Evolutionary conservation across 30 jellyfish, hydroid and myxozoan species (phyloP).

Genomic region (Hydra vulgaris): DNA sequence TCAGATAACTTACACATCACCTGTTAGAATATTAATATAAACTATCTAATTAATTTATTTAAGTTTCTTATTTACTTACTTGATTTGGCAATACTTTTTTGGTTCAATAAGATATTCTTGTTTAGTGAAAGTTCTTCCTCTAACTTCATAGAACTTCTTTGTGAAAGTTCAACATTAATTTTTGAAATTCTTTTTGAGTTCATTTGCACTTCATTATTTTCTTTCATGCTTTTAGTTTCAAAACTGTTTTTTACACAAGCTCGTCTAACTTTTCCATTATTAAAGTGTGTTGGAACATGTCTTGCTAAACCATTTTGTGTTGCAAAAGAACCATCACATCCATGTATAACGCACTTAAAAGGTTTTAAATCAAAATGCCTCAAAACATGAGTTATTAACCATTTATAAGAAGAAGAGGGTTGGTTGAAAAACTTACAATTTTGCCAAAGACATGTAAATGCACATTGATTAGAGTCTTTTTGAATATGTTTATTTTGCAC

Average conservation of each 20-base stretch:
- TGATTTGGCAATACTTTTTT: not conserved
- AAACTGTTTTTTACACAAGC: slow-evolving; percentile 17
- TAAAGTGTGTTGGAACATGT: slow-evolving; percentile 89
- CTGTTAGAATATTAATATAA: no score
- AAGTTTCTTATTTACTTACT: not conserved
- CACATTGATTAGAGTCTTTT: slow-evolving; percentile 45
- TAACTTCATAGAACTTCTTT: not conserved
- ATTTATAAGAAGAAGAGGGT: slow-evolving; percentile 74
- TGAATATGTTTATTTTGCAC: slow-evolving; percentile 55
- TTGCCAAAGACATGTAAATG: slow-evolving; percentile 75
- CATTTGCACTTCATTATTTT: not conserved
- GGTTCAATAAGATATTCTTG: not conserved
- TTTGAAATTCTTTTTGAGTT: not conserved
- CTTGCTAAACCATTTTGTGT: slow-evolving; percentile 76
- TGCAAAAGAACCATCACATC: slow-evolving; percentile 71
- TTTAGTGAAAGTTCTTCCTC: not conserved
- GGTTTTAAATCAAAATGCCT: slow-evolving; percentile 72
- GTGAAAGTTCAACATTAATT: not conserved
- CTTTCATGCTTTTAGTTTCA: not conserved
- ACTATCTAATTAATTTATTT: no score
- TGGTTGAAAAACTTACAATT: slow-evolving; percentile 68
- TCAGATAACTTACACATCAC: no score
- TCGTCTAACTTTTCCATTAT: slow-evolving; percentile 34
- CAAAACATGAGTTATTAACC: slow-evolving; percentile 76
- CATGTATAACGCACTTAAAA: slow-evolving; percentile 69